A percentile compares a stretch with the other conserved stretches of the same genome.
These are phyloP conservation scores for Cherax quadricarinatus DNA, from an alignment of 1,140 invertebrate genomes.

Conservation along the genomic window DNA sequence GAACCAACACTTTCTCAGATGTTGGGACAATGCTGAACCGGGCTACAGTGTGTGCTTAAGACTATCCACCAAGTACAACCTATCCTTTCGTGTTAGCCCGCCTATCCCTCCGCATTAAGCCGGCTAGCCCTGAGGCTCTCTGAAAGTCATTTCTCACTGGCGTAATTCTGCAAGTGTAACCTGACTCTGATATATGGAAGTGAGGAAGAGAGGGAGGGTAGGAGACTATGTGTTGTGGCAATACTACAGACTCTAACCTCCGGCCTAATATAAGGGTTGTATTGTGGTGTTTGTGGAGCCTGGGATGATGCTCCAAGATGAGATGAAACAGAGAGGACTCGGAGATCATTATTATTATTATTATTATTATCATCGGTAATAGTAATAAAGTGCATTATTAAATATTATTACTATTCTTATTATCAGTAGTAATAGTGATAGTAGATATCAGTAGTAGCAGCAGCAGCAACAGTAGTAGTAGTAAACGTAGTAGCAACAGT, in stretches of 20 bases:
- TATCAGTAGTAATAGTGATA: neutral
- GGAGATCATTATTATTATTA: neutral
- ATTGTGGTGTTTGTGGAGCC: neutral
- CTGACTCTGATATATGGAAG: slow-evolving; percentile 13
- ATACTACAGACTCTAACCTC: neutral
- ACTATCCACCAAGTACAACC: too few relatives aligned
- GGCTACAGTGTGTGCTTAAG: too few relatives aligned
- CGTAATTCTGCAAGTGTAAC: slow-evolving; percentile 8
- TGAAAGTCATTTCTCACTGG: neutral
- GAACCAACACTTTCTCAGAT: too few relatives aligned
- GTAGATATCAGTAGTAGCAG: too few relatives aligned
- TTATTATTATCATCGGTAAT: neutral
- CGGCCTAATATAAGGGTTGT: neutral
- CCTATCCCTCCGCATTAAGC: neutral
- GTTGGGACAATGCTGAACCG: too few relatives aligned
- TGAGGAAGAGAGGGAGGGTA: neutral
- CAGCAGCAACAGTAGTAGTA: too few relatives aligned
- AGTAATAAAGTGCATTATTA: too few relatives aligned
- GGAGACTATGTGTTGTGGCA: neutral
- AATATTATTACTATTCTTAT: too few relatives aligned
- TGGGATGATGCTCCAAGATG: neutral
- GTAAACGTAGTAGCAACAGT: too few relatives aligned
- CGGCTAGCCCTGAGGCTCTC: neutral
- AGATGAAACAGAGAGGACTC: neutral
- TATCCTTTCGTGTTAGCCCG: too few relatives aligned